Base-by-base conservation (phyloP, 2,113 vertebrate species). In the Hoplias malabaricus region DNA sequence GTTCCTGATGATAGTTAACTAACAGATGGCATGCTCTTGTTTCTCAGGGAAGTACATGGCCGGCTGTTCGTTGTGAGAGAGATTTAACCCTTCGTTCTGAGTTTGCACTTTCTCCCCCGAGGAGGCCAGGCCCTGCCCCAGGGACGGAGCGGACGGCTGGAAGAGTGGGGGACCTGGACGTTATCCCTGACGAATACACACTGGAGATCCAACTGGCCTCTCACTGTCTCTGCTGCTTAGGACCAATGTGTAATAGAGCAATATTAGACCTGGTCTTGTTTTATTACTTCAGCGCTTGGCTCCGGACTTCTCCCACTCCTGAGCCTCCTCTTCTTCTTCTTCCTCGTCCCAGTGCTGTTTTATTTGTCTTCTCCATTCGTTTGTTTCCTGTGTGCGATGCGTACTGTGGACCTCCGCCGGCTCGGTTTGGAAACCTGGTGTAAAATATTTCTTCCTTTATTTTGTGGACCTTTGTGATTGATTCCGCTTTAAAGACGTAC, bases 21-120 rank as follows among this genome's bases (percentile, higher is more conserved):
- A n/a, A n/a, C 21, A 56, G n/a, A 27, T 34, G 54, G 11, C 81
- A 21, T 16, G 9, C 57, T 73, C n/a, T 78, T 2, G 25, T 2
- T 48, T 73, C 38, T 54, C 87, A 93, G 93, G 93, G 73, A 93
- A 93, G 84, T 93, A 93, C 81, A 90, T 93, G 90, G 93, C 91
- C 0, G 89, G 90, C 75, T 93, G 93, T 84, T 90, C 90, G 16
- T 42, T 93, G 85, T 93, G 86, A 93, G 70, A 0, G 3, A 14
- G 21, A 29, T 21, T 9, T 38, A 21, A 53, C 53, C 31, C n/a
- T n/a, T 68, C 81, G 59, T 54, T 72, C 38, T 80, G 62, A 62
- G 38, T 74, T 85, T 82, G 88, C 87, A 87, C 87, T 89, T 87
- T 80, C 42, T 62, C 38, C 33, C 43, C 33, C 43, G 11, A 56